phyloP scores from a whole-genome alignment of 2,888 invertebrate species.

The Lysandra bellargus region DNA sequence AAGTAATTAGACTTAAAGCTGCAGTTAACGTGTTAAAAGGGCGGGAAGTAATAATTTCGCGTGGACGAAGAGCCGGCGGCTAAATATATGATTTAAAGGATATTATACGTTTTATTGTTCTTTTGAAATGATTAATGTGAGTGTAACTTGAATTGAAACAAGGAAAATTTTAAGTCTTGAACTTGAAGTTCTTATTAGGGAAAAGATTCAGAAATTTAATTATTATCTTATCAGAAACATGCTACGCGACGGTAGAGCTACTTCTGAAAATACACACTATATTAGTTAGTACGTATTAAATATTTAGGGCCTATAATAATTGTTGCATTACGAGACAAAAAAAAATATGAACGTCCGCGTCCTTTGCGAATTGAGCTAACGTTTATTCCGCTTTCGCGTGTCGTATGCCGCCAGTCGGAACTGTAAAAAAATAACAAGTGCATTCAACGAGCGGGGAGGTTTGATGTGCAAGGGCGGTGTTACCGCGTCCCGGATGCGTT shows the following conservation, averaged over 20 bases:
- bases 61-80: slow-evolving; percentile 34
- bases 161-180: neutral
- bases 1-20: slow-evolving; percentile 13
- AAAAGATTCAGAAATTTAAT: no score
- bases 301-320: no score
- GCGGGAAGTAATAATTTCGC: slow-evolving; percentile 32
- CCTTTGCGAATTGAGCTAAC: neutral
- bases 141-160: neutral
- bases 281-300: no score
- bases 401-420: slow-evolving; percentile 32
- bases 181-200: no score
- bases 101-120: slow-evolving; percentile 39
- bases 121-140: slow-evolving; percentile 34
- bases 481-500: slow-evolving; percentile 75
- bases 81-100: slow-evolving; percentile 38
- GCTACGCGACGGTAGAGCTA: neutral
- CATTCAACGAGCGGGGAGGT: slow-evolving; percentile 49
- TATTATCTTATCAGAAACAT: no score
- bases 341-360: neutral
- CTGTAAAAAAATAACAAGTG: slow-evolving; percentile 28
- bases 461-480: slow-evolving; percentile 58
- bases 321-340: no score
- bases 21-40: slow-evolving; percentile 27
- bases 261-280: no score
- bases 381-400: slow-evolving; percentile 18